Base-by-base conservation (phyloP, 37 sponge, comb jelly and placozoan genomes). In the Hexactinellida sp. region DNA sequence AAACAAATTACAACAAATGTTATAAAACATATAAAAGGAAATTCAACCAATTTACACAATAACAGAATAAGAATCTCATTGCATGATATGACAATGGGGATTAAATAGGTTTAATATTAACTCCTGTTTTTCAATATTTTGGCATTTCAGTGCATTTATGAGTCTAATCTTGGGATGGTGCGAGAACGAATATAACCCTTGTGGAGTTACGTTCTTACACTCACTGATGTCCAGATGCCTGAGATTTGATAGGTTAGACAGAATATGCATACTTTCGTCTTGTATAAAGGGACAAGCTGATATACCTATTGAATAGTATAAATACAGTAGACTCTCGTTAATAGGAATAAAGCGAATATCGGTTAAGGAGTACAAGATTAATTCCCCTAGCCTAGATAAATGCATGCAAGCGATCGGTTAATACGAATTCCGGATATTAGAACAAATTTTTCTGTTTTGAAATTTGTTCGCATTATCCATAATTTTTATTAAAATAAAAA, bases 181-280 rank as follows among this genome's bases (percentile, higher is more conserved):
- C 34, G 76, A 21, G 76, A 63, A 63, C 5, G 30, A 63, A 23
- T 63, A 63, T 7, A 63, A 23, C 19, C 76, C 76, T 28, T 63
- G 32, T 25, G 76, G 76, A 63, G 32, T 63, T 63, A 63, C 28
- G 76, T 25, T 3, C 13, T 63, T 63, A n/a, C 76, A 63, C 76
- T 63, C 76, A n/a, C 76, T 63, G 76, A 63, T n/a, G 76, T 63
- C 76, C 3, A 63, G 34, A n/a, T 63, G 76, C 34, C 13, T 63
- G 3, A 63, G 76, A 10, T 23, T 10, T 63, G 76, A 32, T 3
- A 63, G 25, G 1, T 63, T 63, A 7, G 76, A 63, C 5, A 63
- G 21, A n/a, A 63, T 63, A 25, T 28, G 76, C 30, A 63, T 25
- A n/a, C 76, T 63, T 23, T 63, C 76, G 76, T 63, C 76, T 63